Conservation (phyloP, 2,888 invertebrate genomes). For the Ethmia dodecea region DNA sequence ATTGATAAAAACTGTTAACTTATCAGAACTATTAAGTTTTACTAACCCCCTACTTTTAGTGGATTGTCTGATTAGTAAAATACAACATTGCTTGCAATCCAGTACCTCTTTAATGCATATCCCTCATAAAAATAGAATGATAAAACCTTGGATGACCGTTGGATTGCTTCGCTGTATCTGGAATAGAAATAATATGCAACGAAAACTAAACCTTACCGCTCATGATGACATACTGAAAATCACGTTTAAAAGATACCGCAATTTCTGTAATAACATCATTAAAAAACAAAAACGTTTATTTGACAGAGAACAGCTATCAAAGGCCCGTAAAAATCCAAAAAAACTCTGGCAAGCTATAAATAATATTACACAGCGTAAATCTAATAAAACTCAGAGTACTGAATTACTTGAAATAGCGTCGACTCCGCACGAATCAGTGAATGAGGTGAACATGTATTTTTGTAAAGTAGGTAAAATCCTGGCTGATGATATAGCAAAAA, state of each 20-base stretch:
- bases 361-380: neutral
- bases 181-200: neutral
- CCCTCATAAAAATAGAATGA: too few species aligned
- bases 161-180: neutral
- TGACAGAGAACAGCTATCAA: neutral
- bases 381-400: neutral
- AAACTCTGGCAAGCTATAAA: neutral
- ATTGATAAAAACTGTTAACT: neutral
- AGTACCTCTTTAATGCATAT: neutral
- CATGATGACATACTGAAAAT: neutral
- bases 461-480: neutral
- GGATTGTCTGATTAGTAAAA: neutral
- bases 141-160: too few species aligned
- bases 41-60: neutral
- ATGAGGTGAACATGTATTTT: neutral
- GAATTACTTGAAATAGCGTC: neutral
- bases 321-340: neutral
- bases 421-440: neutral
- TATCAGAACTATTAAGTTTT: neutral
- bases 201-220: neutral
- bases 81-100: neutral
- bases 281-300: conserved; percentile 1
- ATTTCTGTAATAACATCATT: neutral
- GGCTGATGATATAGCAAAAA: neutral
- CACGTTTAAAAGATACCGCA: conserved; percentile 1